phyloP scores from a whole-genome alignment of 2,113 vertebrate species.

The Eretmochelys imbricata region DNA sequence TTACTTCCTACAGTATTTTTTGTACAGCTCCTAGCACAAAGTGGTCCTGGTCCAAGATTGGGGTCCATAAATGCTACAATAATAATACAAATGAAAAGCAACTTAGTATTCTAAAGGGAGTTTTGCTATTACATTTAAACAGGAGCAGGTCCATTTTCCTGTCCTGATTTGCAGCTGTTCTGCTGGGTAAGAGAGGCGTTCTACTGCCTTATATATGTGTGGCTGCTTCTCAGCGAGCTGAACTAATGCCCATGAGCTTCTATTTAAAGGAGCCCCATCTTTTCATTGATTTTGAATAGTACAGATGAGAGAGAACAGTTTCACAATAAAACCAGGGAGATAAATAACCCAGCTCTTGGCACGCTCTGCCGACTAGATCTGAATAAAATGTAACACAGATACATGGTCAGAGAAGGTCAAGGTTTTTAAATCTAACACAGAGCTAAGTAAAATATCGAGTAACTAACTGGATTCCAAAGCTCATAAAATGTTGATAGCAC shows the following conservation, averaged over 20 bases:
- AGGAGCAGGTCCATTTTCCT: background rate
- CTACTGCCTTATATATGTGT: rapidly evolving
- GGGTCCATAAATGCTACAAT: background rate
- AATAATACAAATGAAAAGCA: background rate
- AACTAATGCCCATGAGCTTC: background rate
- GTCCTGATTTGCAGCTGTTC: conserved; percentile 12
- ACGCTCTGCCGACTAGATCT: rapidly evolving
- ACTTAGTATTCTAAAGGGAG: background rate
- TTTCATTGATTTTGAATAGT: background rate
- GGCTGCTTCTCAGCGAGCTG: rapidly evolving
- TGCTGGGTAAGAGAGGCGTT: background rate
- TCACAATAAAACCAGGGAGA: background rate
- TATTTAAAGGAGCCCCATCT: background rate
- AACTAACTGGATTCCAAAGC: conserved; percentile 72
- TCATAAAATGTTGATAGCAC: conserved; percentile 59
- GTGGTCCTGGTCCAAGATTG: rapidly evolving
- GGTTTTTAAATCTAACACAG: conserved; percentile 70
- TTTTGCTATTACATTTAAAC: background rate
- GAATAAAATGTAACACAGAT: background rate
- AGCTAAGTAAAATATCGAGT: conserved; percentile 67
- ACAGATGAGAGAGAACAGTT: background rate
- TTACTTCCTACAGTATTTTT: rapidly evolving
- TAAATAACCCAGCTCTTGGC: conserved; percentile 11
- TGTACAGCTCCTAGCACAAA: background rate
- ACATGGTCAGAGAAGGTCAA: background rate